Percentiles rank a stretch among this genome's conserved stretches.
Conservation (phyloP, 1,140 invertebrate genomes). For the Drosophila subpulchrella region DNA sequence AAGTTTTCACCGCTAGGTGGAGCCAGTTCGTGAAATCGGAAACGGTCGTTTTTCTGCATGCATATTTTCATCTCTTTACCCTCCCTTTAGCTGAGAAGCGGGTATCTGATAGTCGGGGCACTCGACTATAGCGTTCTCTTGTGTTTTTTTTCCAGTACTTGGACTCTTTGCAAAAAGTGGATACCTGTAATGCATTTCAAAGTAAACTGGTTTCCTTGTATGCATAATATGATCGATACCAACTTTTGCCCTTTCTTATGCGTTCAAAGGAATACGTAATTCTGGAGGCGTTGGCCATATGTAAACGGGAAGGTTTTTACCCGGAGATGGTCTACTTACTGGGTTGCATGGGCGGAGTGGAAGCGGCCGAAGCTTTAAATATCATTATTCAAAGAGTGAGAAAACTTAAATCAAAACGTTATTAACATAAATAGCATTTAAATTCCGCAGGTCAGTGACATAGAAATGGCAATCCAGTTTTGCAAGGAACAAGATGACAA, state of each 20-base stretch:
- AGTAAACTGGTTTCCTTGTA: conserved; percentile 94
- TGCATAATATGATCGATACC: conserved; percentile 93
- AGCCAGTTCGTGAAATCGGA: too few species aligned
- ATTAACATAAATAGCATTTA: neutral
- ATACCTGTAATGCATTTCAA: conserved; percentile 92
- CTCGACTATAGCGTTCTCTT: too few species aligned
- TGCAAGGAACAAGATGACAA: conserved; percentile 98
- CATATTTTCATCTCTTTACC: too few species aligned
- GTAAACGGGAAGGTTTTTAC: conserved; percentile 91
- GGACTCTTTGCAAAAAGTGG: conserved; percentile 90
- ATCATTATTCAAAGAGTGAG: conserved; percentile 93
- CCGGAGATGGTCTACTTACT: conserved; percentile 97
- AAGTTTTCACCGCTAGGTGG: too few species aligned
- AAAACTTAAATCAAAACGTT: neutral
- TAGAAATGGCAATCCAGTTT: conserved; percentile 97
- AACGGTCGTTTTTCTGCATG: too few species aligned
- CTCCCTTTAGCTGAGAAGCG: too few species aligned
- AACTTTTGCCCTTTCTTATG: conserved; percentile 94
- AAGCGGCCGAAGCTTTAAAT: conserved; percentile 92
- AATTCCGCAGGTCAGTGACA: conserved; percentile 87
- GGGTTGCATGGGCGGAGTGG: conserved; percentile 95
- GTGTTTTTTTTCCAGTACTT: conserved; percentile 86
- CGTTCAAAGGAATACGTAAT: conserved; percentile 96
- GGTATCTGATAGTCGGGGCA: too few species aligned
- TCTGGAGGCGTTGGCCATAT: conserved; percentile 95